These are phyloP conservation scores for Lytechinus variegatus DNA, from an alignment of 35 echinoderm and acorn worm species.

Conservation along the genomic window DNA sequence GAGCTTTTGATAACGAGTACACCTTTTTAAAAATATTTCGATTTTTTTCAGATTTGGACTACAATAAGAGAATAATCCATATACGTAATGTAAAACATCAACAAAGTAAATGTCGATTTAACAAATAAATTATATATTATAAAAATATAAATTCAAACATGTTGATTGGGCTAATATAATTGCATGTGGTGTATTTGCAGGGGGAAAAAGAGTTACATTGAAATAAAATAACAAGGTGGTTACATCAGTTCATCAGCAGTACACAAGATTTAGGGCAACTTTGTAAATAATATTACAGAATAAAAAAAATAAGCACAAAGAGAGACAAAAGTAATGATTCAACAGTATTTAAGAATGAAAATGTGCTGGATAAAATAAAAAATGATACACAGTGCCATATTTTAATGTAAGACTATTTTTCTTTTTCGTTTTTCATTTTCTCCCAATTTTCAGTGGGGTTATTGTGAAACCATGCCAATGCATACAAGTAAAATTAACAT, in stretches of 20 bases:
- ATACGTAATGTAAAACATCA: no score
- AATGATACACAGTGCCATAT: not conserved
- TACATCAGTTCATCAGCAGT: not conserved
- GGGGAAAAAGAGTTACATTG: not conserved
- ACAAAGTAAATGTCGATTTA: no score
- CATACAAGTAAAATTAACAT: no score
- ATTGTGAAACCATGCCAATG: not conserved
- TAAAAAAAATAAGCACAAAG: not conserved
- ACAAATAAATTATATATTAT: no score
- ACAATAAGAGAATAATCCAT: no score
- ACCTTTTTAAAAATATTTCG: no score
- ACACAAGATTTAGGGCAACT: not conserved
- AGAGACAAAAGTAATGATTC: not conserved
- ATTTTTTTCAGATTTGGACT: no score
- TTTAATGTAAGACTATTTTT: not conserved
- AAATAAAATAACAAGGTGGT: not conserved
- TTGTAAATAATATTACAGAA: not conserved
- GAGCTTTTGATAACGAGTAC: no score
- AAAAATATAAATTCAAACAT: no score
- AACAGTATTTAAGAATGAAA: not conserved
- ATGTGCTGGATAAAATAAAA: slow-evolving; percentile 5
- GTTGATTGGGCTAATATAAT: no score
- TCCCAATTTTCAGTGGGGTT: not conserved
- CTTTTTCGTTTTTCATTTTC: not conserved
- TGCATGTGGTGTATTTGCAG: not conserved